Base-by-base conservation (phyloP, 2,797 vertebrate species). In the Rhinichthys osculus region DNA sequence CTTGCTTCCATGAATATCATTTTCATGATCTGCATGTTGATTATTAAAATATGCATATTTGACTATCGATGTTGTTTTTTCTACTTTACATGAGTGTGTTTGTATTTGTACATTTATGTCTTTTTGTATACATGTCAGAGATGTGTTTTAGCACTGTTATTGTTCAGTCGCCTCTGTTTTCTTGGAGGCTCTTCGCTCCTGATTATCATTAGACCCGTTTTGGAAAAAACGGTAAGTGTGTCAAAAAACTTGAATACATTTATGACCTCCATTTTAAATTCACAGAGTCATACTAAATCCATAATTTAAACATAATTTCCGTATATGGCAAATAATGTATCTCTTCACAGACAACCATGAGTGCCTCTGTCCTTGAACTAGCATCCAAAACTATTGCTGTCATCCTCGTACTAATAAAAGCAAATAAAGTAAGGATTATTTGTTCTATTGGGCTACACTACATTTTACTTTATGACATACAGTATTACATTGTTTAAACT, bases 341-440 rank as follows among this genome's bases (percentile, higher is more conserved):
- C 54, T 84, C 54, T 80, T 77, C 16, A 64, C 88, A 89, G 88
- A 70, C 27, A 33, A 64, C n/a, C 66, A 59, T 21, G 50, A 78
- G 30, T 33, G 50, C 1, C 3, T 83, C 83, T 62, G 3, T 81
- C 40, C 11, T 88, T 66, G 87, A 85, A 69, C 33, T 73, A 52
- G 42, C 21, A 42, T 79, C 23, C 69, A 86, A 77, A 77, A 6
- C 73, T 19, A 33, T 73, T n/a, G 88, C 88, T 30, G 71, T 72
- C 33, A 57, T 89, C 50, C 7, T 90, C 13, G 1, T 85, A 47
- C 11, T 90, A n/a, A 69, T 87, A 83, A 42, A 66, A 33, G 38
- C 21, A 9, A 30, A 42, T 27, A 2, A 47, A 35, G 89, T 89
- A 83, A 89, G 85, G 50, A 79, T 54, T 13, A 64, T 69, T 23